Evolutionary conservation across 2,797 vertebrate genomes (phyloP), one percentile per base, ranked within the genome.

Genomic region (Mormyrus proboscirostris): DNA sequence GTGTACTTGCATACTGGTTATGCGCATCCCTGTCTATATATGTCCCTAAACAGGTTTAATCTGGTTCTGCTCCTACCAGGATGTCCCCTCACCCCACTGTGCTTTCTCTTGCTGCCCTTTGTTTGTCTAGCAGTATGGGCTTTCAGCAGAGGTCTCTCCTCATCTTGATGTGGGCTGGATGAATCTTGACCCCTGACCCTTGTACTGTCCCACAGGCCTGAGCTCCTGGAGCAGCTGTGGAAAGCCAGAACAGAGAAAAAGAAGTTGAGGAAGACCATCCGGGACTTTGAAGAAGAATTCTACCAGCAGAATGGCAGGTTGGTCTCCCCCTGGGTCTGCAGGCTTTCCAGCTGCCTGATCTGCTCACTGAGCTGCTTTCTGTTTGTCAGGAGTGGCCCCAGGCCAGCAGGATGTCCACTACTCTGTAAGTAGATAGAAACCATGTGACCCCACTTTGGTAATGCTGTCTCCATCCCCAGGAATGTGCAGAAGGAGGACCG

Each of bases 151-250:
- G 12, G 47, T 14, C 25, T 53, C 44, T 29, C 25, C 25, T 86
- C 50, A 49, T 53, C 14, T 19, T 51, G 29, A 44, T 55, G 25
- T 38, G 22, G 83, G 16, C 12, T 59, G 6, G 29, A 41, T 41
- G 29, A 33, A 59, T 4, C 8, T 2, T 29, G 50, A 53, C 50
- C 33, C n/a, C 19, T 49, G 4, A 1, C 5, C 33, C 1, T 76
- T 55, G 89, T 12, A 25, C 41, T 91, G 0, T 92, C 88, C 89
- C 92, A 90, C 93, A 99, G 98, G 97, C 98, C 98, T 89, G 98
- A 99, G 95, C 97, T 99, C 93, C 92, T 99, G 95, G 98, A 99
- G 94, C 98, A 99, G 94, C 96, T 99, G 94, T 99, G 98, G 98
- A 99, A 98, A 94, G 96, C 97, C 92, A 96, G 97, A 95, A 97